A percentile compares a stretch with the other conserved stretches of the same genome.
Conservation (phyloP, 2,888 invertebrate genomes). For the Dryomyza anilis region DNA sequence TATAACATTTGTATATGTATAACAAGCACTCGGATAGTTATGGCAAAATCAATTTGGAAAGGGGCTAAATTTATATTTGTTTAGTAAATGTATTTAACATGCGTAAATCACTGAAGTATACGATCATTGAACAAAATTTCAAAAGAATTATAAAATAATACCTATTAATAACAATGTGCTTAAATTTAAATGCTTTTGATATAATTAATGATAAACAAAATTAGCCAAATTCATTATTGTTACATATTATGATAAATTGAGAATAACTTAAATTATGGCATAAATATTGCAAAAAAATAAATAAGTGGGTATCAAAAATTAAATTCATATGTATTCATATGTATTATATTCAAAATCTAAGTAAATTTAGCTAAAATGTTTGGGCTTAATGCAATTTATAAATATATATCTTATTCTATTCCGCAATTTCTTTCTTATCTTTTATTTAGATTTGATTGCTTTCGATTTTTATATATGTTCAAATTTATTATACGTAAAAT, state of each 20-base stretch:
- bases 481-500: background rate
- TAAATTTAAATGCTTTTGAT: slow-evolving; percentile 23
- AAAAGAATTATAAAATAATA: background rate
- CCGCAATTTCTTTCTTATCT: background rate
- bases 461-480: background rate
- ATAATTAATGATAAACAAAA: slow-evolving; percentile 18
- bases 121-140: slow-evolving; percentile 7
- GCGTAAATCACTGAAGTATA: slow-evolving; percentile 21
- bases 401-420: background rate
- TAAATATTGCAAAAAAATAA: slow-evolving; percentile 1
- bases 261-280: background rate
- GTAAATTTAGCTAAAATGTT: slow-evolving; percentile 19
- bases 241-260: slow-evolving; percentile 1
- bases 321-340: background rate
- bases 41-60: no score
- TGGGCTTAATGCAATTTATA: background rate
- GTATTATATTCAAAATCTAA: slow-evolving; percentile 7
- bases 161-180: slow-evolving; percentile 5
- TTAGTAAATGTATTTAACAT: slow-evolving; percentile 4
- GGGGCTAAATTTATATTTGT: background rate
- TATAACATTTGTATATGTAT: background rate
- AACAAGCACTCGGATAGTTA: no score
- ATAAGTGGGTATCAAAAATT: slow-evolving; percentile 24
- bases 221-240: slow-evolving; percentile 21
- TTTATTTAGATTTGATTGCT: background rate